A percentile compares a stretch with the other conserved stretches of the same genome.
Evolutionary conservation across 1,140 invertebrate genomes (phyloP).

Genomic region (Contarinia nasturtii): DNA sequence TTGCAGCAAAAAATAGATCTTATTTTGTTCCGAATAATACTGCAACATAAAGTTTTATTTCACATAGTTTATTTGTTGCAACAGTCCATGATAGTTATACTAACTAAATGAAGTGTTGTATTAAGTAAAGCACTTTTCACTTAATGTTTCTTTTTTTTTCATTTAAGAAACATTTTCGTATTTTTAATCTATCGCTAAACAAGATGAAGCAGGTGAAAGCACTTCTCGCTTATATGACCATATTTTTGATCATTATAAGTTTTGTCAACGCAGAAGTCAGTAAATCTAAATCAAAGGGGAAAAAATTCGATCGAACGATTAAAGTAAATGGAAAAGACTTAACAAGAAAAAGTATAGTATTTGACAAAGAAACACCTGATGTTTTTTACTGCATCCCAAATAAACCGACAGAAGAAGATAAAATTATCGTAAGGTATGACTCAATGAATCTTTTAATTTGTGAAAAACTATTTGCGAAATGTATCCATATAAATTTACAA

Average conservation of each 20-base stretch:
- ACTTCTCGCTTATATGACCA: too few species aligned
- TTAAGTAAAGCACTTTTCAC: background rate
- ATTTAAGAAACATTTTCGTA: background rate
- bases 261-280: too few species aligned
- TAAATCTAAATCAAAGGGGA: too few species aligned
- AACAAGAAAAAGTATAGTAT: slow-evolving; percentile 63
- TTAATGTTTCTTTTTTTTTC: background rate
- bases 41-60: too few species aligned
- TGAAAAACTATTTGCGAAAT: background rate
- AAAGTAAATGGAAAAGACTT: slow-evolving; percentile 40
- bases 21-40: too few species aligned
- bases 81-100: too few species aligned
- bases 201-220: too few species aligned
- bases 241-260: too few species aligned
- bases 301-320: background rate
- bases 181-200: too few species aligned
- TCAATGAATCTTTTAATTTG: background rate
- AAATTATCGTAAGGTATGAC: slow-evolving; percentile 37
- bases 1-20: too few species aligned
- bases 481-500: background rate
- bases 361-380: slow-evolving; percentile 62
- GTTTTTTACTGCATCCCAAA: slow-evolving; percentile 68
- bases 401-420: slow-evolving; percentile 49
- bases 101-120: background rate
- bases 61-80: too few species aligned